A percentile compares a stretch with the other conserved stretches of the same genome.
Evolutionary conservation across 2,113 vertebrate species (phyloP).

Genomic region (Rallus limicola): DNA sequence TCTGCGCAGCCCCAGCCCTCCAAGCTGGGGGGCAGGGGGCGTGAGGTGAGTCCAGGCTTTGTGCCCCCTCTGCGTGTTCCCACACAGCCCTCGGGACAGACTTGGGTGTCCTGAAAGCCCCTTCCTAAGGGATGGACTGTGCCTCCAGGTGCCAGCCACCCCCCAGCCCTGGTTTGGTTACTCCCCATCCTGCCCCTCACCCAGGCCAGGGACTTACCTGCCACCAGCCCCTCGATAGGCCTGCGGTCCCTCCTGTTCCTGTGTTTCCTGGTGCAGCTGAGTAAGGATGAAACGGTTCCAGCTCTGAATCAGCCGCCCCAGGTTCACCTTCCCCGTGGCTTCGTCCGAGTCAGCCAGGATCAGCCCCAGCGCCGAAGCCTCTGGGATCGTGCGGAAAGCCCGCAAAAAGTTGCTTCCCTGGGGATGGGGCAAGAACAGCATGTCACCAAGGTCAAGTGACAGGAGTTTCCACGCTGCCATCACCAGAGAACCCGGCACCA

Average conservation of each 20-base stretch:
- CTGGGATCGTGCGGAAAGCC: constrained; percentile 96
- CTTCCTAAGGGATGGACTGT: accelerated
- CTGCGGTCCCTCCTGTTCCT: constrained; percentile 94
- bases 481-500: background rate
- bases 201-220: constrained; percentile 72
- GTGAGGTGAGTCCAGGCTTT: background rate
- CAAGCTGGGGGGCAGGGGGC: too few species aligned
- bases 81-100: background rate
- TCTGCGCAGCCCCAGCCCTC: background rate
- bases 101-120: accelerated
- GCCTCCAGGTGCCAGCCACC: background rate
- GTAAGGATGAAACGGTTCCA: constrained; percentile 99
- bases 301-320: constrained; percentile 94
- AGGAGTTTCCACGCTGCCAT: background rate
- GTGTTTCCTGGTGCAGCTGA: constrained; percentile 97
- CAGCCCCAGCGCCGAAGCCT: constrained; percentile 93
- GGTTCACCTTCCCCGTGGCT: constrained; percentile 91
- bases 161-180: too few species aligned
- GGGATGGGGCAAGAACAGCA: background rate
- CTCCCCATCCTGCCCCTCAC: background rate
- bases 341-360: constrained; percentile 97
- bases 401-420: constrained; percentile 97
- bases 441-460: background rate
- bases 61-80: accelerated
- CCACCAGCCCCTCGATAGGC: constrained; percentile 90